Conservation (phyloP, 2,113 vertebrate genomes). For the Chaetodon auriga region DNA sequence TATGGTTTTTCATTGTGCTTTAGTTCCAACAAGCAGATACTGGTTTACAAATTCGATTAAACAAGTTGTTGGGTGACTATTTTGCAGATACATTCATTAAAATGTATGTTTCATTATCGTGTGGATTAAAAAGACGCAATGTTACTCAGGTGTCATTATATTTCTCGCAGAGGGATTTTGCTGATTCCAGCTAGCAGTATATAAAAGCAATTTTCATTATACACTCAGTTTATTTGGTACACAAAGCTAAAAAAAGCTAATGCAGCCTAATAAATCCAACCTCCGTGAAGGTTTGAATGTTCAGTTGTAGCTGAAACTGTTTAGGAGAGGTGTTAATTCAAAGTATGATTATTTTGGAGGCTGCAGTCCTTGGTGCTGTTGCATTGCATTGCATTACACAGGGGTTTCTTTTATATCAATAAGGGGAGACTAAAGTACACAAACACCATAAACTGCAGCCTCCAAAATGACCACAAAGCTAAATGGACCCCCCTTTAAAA, state of each 20-base stretch:
- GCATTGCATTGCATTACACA: neutral
- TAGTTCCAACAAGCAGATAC: neutral
- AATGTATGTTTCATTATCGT: neutral
- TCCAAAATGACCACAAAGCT: neutral
- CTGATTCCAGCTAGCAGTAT: neutral
- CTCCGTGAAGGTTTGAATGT: neutral
- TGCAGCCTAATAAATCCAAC: neutral
- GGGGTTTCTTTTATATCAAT: neutral
- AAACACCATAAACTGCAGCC: neutral
- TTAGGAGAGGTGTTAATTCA: neutral
- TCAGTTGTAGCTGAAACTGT: neutral
- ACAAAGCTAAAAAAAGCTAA: neutral
- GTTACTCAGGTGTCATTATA: neutral
- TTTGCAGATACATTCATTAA: neutral
- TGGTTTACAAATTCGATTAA: neutral
- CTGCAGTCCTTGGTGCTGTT: neutral
- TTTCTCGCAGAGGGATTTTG: neutral
- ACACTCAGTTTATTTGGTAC: neutral
- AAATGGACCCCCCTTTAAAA: neutral
- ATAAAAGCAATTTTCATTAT: neutral
- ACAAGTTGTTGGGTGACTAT: neutral
- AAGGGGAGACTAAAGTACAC: neutral
- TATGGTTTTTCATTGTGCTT: neutral
- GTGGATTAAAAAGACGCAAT: neutral
- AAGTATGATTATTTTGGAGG: neutral